Evolutionary conservation across 1,140 invertebrate genomes (phyloP), one percentile per base, ranked within the genome.

Genomic region (Aricia agestis): DNA sequence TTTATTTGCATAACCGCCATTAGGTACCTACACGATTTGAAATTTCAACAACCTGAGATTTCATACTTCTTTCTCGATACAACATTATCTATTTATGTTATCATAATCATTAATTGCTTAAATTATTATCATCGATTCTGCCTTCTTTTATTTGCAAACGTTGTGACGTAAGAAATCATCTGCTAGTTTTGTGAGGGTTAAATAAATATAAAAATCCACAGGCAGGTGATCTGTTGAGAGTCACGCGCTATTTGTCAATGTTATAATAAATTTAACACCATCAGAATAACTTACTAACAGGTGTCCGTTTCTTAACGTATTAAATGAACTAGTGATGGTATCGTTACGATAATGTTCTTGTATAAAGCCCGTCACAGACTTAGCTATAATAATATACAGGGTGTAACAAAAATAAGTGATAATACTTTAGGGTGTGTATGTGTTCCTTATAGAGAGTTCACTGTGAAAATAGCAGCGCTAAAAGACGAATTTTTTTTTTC

Each of bases 201-300:
- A 13, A 52, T 52, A 52, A 52, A 52, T 52, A 52, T 52, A 13
- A 52, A 52, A 52, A 52, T 52, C 13, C 45, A 52, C 45, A 52
- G 45, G 45, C 45, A 52, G 45, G 45, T 52, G 45, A 15, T 52
- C 9, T 52, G 11, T 52, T 52, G 13, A 52, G 45, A 11, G 10
- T 52, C 36, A 36, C 36, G 6, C 45, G 45, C 45, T 13, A 52
- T 52, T 52, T 52, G 45, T 52, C 45, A 52, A 52, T 52, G 45
- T 52, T 52, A 52, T 52, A 52, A 52, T 52, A 52, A 52, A 52
- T 52, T 52, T 52, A 15, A 52, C 45, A 52, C 45, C 45, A 52
- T 52, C 45, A 13, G 45, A 15, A 52, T 52, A 1, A 52, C 6
- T 52, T 13, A 52, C 45, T 15, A 52, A 52, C 45, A 52, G 45